Conservation (phyloP, 2,797 vertebrate genomes). For the Leuciscus waleckii region DNA sequence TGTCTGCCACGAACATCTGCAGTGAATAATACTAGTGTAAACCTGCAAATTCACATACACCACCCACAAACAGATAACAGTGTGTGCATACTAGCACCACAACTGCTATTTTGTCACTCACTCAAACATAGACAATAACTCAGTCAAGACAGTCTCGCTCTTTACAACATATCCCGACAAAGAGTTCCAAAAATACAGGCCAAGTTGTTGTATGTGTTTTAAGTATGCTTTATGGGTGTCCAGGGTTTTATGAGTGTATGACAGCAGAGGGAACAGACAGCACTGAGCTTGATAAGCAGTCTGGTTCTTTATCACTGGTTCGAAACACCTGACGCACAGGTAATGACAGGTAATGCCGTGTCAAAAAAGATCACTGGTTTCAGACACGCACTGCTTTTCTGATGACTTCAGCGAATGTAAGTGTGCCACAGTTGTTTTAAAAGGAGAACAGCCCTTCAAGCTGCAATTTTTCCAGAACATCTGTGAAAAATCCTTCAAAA, state of each 20-base stretch:
- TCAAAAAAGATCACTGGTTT: slow-evolving; percentile 30
- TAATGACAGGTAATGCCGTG: slow-evolving; percentile 68
- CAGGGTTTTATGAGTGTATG: slow-evolving; percentile 43
- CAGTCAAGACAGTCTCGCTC: slow-evolving; percentile 19
- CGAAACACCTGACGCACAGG: slow-evolving; percentile 68
- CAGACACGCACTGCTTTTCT: slow-evolving; percentile 4
- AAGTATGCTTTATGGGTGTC: slow-evolving; percentile 49
- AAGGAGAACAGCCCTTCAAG: background rate
- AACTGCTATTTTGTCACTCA: slow-evolving; percentile 6
- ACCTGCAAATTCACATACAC: slow-evolving; percentile 22
- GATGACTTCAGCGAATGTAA: slow-evolving; percentile 49
- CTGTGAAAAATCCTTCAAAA: slow-evolving; percentile 14
- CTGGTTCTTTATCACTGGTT: slow-evolving; percentile 58
- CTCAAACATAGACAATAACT: slow-evolving; percentile 32
- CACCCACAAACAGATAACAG: slow-evolving; percentile 54
- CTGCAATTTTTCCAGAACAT: slow-evolving; percentile 14
- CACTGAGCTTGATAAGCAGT: slow-evolving; percentile 53
- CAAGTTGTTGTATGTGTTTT: slow-evolving; percentile 11
- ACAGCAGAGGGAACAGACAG: slow-evolving; percentile 33
- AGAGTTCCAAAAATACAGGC: background rate
- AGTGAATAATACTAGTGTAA: slow-evolving; percentile 23
- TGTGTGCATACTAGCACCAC: background rate
- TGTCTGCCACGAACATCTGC: background rate
- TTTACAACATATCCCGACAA: slow-evolving; percentile 30
- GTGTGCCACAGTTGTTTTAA: slow-evolving; percentile 61